A percentile compares a stretch with the other conserved stretches of the same genome.
These are phyloP conservation scores for Bombus waltoni DNA, from an alignment of 1,140 invertebrate genomes.

Conservation along the genomic window DNA sequence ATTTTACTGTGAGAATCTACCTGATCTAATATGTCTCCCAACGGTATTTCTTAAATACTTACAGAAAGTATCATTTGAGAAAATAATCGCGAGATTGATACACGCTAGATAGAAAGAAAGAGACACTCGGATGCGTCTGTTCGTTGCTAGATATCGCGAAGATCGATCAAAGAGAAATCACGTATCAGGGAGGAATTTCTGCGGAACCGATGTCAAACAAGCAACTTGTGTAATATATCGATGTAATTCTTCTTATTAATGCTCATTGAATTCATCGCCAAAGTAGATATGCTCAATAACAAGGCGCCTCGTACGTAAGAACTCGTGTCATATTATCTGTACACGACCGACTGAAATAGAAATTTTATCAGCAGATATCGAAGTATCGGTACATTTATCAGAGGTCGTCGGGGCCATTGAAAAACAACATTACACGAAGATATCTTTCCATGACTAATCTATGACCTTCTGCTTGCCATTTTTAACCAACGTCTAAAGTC, in stretches of 20 bases:
- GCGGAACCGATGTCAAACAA: background rate
- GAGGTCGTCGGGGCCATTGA: too few relatives aligned
- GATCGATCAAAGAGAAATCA: background rate
- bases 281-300: background rate
- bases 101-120: background rate
- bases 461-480: background rate
- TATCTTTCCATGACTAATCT: background rate
- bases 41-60: background rate
- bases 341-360: background rate
- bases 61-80: background rate
- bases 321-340: background rate
- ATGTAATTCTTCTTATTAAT: background rate
- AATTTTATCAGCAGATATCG: background rate
- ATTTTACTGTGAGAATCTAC: too few relatives aligned
- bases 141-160: background rate
- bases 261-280: background rate
- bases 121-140: background rate
- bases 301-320: too few relatives aligned
- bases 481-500: background rate
- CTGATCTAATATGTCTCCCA: too few relatives aligned
- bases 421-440: background rate
- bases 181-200: background rate
- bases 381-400: background rate
- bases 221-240: background rate
- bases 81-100: background rate